Evolutionary conservation across 2,113 vertebrate genomes (phyloP).

Genomic region (Bettongia penicillata): DNA sequence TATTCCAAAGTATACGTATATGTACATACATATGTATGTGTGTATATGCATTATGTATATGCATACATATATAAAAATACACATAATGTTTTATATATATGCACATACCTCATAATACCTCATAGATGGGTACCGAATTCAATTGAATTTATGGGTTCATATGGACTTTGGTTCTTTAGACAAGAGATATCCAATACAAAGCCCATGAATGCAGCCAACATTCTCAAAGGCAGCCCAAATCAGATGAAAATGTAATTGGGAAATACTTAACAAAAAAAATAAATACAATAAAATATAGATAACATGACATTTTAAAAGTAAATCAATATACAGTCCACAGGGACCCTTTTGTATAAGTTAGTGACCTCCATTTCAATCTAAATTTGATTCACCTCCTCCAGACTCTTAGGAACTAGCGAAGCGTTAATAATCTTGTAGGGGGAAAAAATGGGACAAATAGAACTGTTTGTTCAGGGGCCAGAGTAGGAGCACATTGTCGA

Average conservation of each 20-base stretch:
- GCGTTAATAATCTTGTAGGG: background rate
- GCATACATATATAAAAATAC: background rate
- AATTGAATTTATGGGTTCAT: too few species aligned
- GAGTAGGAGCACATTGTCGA: background rate
- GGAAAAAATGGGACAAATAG: background rate
- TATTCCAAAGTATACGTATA: background rate
- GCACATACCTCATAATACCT: background rate
- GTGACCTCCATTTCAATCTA: background rate
- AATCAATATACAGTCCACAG: background rate
- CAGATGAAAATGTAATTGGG: background rate
- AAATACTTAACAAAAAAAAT: background rate
- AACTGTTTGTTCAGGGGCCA: background rate
- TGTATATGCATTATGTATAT: background rate
- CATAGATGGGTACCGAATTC: background rate
- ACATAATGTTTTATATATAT: background rate
- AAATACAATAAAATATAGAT: background rate
- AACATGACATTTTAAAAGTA: background rate
- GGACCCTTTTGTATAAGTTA: background rate
- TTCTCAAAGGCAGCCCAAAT: background rate
- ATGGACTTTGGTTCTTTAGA: too few species aligned
- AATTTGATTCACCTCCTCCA: background rate
- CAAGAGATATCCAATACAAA: background rate
- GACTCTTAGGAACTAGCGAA: background rate
- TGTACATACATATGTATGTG: background rate
- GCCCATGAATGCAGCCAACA: background rate